Conservation (phyloP, 2,888 invertebrate species). For the Drosophila villosipedis region DNA sequence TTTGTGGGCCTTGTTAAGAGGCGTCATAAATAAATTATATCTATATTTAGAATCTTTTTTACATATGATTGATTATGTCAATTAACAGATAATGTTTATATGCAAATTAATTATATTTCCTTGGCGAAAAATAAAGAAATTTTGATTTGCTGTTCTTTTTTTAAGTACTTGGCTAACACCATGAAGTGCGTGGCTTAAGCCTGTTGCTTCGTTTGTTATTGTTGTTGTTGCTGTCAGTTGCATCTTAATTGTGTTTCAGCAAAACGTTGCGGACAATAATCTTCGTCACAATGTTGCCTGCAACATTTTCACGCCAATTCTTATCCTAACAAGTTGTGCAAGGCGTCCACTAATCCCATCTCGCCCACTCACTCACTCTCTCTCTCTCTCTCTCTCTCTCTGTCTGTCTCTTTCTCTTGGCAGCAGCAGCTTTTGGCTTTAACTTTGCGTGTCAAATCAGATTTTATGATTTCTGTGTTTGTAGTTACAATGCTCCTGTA, state of each 20-base stretch:
- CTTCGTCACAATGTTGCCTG: slow-evolving; percentile 21
- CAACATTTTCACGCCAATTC: slow-evolving; percentile 48
- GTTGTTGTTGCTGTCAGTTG: slow-evolving; percentile 10
- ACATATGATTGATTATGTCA: background rate
- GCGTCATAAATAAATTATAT: background rate
- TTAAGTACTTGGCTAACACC: background rate
- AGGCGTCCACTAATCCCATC: slow-evolving; percentile 1
- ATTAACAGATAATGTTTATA: background rate
- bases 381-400: background rate
- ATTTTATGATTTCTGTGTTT: slow-evolving; percentile 59
- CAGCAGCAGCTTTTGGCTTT: slow-evolving; percentile 27
- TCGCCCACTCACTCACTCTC: background rate
- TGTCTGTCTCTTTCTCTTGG: slow-evolving; percentile 3
- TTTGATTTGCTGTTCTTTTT: background rate
- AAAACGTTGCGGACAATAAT: slow-evolving; percentile 36
- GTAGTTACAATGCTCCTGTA: slow-evolving; percentile 39
- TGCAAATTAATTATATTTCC: background rate
- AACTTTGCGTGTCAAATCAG: slow-evolving; percentile 74
- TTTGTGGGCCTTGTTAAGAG: too few relatives aligned
- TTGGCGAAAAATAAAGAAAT: background rate
- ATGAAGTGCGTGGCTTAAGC: too few relatives aligned
- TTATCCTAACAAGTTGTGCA: slow-evolving; percentile 3
- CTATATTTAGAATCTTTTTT: too few relatives aligned
- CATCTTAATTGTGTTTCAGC: slow-evolving; percentile 28
- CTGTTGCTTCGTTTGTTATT: background rate